phyloP scores from a whole-genome alignment of 2,113 vertebrate genomes.

The Brachypteracias leptosomus region DNA sequence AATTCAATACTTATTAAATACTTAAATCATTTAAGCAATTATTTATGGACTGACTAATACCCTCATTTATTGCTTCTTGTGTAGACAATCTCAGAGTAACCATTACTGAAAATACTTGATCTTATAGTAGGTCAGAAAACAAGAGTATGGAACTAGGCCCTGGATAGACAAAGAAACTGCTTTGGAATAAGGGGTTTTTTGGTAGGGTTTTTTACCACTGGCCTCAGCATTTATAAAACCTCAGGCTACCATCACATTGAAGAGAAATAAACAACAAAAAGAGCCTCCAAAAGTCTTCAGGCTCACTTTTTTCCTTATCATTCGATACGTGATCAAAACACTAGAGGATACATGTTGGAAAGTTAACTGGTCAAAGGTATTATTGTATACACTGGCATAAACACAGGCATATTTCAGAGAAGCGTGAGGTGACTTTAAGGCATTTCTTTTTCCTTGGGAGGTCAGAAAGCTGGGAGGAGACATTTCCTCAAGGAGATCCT shows the following conservation, averaged over 20 bases:
- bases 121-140: neutral
- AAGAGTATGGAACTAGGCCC: neutral
- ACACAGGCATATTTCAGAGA: neutral
- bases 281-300: neutral
- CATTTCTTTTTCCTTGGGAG: neutral
- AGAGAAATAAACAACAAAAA: neutral
- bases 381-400: neutral
- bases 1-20: constrained; percentile 21
- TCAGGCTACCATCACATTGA: neutral
- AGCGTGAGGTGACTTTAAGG: neutral
- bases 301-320: neutral
- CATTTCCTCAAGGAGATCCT: neutral
- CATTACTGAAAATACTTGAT: neutral
- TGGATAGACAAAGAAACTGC: neutral
- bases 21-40: constrained; percentile 18
- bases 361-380: neutral
- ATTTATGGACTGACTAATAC: constrained; percentile 10
- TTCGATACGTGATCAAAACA: neutral
- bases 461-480: neutral
- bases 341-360: neutral
- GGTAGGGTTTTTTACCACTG: neutral
- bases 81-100: neutral
- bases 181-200: neutral
- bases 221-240: neutral
- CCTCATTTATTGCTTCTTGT: neutral